Conservation (phyloP, 2,797 vertebrate species). For the Dermochelys coriacea region DNA sequence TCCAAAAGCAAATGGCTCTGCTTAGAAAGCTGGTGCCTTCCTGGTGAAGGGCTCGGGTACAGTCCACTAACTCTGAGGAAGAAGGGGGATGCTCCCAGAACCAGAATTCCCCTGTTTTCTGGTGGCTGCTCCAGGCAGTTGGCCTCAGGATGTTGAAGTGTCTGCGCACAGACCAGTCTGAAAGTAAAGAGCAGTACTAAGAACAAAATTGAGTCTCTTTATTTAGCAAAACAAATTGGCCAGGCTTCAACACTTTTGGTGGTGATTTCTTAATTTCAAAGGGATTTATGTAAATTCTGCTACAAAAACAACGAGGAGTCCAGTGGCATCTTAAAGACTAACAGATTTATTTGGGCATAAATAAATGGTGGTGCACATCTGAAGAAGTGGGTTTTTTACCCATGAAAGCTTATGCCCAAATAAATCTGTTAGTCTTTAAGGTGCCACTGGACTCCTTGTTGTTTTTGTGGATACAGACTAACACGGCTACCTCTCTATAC, state of each 20-base stretch:
- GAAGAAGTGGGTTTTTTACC: no score
- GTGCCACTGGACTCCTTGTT: no score
- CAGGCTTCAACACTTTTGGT: background rate
- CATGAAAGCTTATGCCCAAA: no score
- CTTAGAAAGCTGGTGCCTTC: background rate
- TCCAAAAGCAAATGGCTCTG: background rate
- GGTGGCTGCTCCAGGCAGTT: background rate
- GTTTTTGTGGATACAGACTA: no score
- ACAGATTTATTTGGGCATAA: no score
- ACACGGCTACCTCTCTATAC: no score
- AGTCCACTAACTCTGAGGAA: background rate
- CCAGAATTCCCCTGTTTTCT: background rate
- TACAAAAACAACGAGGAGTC: background rate
- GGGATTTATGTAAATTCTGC: accelerated
- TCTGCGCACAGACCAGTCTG: accelerated
- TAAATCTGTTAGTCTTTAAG: no score
- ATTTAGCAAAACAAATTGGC: accelerated
- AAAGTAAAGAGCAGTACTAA: background rate
- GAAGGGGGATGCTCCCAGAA: background rate
- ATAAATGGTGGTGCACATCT: no score
- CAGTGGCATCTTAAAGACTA: no score
- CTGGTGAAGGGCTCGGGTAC: background rate
- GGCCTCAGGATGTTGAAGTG: background rate
- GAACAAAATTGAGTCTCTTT: accelerated
- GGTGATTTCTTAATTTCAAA: background rate